phyloP scores from a whole-genome alignment of 2,888 invertebrate species.

The Caenorhabditis zanzibari region DNA sequence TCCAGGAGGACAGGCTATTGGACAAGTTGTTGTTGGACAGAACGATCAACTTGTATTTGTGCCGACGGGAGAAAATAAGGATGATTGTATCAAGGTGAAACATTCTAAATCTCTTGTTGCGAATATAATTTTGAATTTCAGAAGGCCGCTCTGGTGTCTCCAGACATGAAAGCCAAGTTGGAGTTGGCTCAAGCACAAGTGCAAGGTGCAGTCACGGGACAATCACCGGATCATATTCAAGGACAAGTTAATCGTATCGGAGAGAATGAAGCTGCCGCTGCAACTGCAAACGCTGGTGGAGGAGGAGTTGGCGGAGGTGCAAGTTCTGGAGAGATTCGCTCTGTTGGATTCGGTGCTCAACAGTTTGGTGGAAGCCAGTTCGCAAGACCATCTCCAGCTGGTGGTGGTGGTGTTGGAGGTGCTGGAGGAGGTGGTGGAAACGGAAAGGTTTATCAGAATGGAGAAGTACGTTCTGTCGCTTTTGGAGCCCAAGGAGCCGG shows the following conservation, averaged over 20 bases:
- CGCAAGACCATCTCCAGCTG: slow-evolving; percentile 29
- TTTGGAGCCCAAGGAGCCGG: slow-evolving; percentile 42
- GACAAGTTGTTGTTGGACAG: slow-evolving; percentile 56
- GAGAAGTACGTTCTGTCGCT: slow-evolving; percentile 60
- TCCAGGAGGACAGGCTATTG: slow-evolving; percentile 42
- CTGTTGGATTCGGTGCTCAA: slow-evolving; percentile 49
- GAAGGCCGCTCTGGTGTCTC: slow-evolving; percentile 36
- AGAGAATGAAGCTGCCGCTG: slow-evolving; percentile 31
- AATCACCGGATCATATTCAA: slow-evolving; percentile 51
- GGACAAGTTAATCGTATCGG: slow-evolving; percentile 47
- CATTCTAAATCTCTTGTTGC: neutral
- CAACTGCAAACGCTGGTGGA: slow-evolving; percentile 13
- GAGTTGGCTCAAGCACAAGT: slow-evolving; percentile 47
- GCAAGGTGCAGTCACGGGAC: slow-evolving; percentile 59
- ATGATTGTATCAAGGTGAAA: slow-evolving; percentile 28
- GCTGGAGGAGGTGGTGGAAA: slow-evolving; percentile 33
- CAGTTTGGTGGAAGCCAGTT: slow-evolving; percentile 51
- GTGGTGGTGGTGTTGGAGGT: slow-evolving; percentile 35
- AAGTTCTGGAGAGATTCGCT: slow-evolving; percentile 43
- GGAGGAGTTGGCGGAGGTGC: slow-evolving; percentile 18
- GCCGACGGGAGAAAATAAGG: slow-evolving; percentile 54
- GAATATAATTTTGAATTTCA: neutral
- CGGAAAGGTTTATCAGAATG: slow-evolving; percentile 6
- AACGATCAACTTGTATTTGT: slow-evolving; percentile 61
- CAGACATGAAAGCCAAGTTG: slow-evolving; percentile 41